phyloP scores from a whole-genome alignment of 2,113 vertebrate species.

The Okapia johnstoni region DNA sequence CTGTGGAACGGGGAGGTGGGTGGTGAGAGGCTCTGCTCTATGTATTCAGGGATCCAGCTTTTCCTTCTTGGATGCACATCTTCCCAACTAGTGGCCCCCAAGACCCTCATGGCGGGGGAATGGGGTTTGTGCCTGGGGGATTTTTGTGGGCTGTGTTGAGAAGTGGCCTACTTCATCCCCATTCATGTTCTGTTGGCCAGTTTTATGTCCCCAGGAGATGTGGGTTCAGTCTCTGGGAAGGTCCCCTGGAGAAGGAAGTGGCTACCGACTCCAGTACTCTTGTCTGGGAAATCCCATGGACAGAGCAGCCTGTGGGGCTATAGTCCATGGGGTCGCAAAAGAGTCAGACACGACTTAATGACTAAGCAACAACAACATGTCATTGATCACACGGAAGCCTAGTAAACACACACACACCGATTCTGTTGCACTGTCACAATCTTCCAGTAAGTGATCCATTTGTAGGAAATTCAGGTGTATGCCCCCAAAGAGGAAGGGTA shows the following conservation, averaged over 20 bases:
- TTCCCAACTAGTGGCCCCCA: background rate
- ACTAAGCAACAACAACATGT: background rate
- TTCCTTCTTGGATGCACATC: background rate
- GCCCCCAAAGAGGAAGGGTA: background rate
- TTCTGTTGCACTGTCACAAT: background rate
- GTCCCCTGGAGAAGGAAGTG: background rate
- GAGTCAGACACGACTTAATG: background rate
- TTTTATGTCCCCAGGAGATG: background rate
- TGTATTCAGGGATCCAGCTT: background rate
- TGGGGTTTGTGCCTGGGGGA: background rate
- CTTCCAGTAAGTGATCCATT: background rate
- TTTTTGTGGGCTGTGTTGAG: background rate
- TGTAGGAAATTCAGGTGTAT: background rate
- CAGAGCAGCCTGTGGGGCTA: background rate
- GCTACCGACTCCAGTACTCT: background rate
- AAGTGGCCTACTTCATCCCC: background rate
- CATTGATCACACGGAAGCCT: background rate
- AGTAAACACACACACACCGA: background rate
- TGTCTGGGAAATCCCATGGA: background rate
- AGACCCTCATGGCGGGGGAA: background rate
- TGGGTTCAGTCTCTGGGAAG: background rate
- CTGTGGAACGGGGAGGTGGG: background rate
- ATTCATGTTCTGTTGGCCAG: background rate
- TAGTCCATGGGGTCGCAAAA: background rate
- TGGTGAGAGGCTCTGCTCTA: background rate